Percentiles rank a stretch among this genome's conserved stretches.
Evolutionary conservation across 1,140 invertebrate species (phyloP).

Genomic region (Trachymyrmex septentrionalis): DNA sequence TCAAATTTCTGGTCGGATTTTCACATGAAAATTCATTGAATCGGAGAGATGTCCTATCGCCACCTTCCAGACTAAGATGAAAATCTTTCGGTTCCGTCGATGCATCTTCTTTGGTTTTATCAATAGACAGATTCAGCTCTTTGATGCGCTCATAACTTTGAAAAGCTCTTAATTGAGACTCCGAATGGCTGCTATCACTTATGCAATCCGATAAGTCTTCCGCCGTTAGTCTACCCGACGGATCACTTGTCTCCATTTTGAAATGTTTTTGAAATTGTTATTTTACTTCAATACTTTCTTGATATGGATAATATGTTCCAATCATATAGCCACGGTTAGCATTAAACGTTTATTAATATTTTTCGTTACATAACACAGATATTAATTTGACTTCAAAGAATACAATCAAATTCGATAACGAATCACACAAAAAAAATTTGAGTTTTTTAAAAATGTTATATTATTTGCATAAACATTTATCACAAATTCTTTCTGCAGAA

Average conservation of each 20-base stretch:
- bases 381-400: background rate
- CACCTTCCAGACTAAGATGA: slow-evolving; percentile 62
- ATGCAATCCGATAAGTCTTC: slow-evolving; percentile 84
- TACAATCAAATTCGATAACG: background rate
- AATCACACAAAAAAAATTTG: background rate
- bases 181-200: slow-evolving; percentile 79
- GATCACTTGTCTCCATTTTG: slow-evolving; percentile 81
- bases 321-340: background rate
- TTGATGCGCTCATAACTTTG: slow-evolving; percentile 78
- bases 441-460: background rate
- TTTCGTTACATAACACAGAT: background rate
- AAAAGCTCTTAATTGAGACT: slow-evolving; percentile 74
- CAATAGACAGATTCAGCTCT: slow-evolving; percentile 77
- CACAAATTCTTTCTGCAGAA: background rate
- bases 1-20: slow-evolving; percentile 56
- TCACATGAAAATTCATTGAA: slow-evolving; percentile 72
- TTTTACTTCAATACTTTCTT: background rate
- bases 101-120: slow-evolving; percentile 71
- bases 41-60: slow-evolving; percentile 53
- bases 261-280: background rate
- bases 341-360: background rate
- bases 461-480: slow-evolving; percentile 17
- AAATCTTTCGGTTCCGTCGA: slow-evolving; percentile 69
- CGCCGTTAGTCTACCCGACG: slow-evolving; percentile 76
- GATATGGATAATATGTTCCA: background rate